Evolutionary conservation across 2,888 invertebrate species (phyloP), one percentile per base, ranked within the genome.

Genomic region (Volucella zonaria): DNA sequence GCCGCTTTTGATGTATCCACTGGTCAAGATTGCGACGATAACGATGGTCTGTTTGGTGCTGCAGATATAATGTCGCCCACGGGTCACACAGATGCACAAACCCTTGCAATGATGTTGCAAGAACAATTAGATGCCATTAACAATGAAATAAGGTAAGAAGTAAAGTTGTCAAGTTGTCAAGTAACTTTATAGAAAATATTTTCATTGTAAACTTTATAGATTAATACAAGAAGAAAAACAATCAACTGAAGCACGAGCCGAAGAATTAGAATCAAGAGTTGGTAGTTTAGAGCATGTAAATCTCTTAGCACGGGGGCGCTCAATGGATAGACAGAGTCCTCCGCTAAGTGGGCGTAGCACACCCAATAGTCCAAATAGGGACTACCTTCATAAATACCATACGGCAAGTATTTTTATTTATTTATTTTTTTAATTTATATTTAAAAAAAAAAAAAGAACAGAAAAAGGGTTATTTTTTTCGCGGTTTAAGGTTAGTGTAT

Each of bases 121-220:
- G 99, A 99, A 90, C 99, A 99, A 92, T 93, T 99, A 87, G 99
- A 99, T 93, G 99, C 99, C 90, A 99, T 99, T 92, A 99, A 99
- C 93, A 99, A 99, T 89, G 99, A 99, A 94, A 99, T 99, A 89
- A 94, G 92, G 89, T 88, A 86, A 42, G 58, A 59, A 40, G 31
- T 59, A 56, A 31, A 8, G 9, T 58, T 49, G 45, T 10, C 2
- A 31, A 8, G 9, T 58, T 49, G 45, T 10, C 2, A 56, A n/a
- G 3, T n/a, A 40, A 42, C 8, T 43, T 31, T 31, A 31, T 31
- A 31, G 9, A 0, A 45, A 1, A 23, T 15, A 61, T 54, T 38
- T 15, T 56, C 9, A n/a, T 49, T 40, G 12, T 8, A 12, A 8
- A 62, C 67, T 43, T 59, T 67, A 80, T 18, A 89, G 94, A 8